Evolutionary conservation across 1,140 invertebrate genomes (phyloP).

Genomic region (Drosophila arawakana): DNA sequence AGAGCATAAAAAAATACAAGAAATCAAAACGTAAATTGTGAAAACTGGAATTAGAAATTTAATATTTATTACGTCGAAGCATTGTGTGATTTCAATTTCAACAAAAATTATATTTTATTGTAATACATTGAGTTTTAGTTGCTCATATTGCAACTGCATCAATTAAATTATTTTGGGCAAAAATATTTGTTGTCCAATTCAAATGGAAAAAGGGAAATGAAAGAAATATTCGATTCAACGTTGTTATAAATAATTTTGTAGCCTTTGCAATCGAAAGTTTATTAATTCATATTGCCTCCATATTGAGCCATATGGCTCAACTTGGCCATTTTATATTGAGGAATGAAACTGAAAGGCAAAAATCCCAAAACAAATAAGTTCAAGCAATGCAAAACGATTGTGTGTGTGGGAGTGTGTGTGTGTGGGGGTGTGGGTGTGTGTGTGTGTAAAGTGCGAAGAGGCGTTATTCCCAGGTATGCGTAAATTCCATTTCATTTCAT

Average conservation of each 20-base stretch:
- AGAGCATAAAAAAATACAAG: too few species aligned
- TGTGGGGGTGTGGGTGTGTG: too few species aligned
- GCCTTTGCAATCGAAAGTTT: not conserved
- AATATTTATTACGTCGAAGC: too few species aligned
- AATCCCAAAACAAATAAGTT: not conserved
- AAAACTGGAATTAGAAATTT: too few species aligned
- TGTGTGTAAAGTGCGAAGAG: slow-evolving; percentile 3
- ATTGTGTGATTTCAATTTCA: too few species aligned
- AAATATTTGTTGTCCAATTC: too few species aligned
- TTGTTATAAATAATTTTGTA: not conserved
- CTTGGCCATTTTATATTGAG: not conserved
- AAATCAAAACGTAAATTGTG: too few species aligned
- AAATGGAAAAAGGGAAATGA: not conserved
- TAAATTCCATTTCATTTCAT: slow-evolving; percentile 49
- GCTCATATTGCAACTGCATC: too few species aligned
- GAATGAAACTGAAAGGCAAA: not conserved
- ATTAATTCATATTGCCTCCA: not conserved
- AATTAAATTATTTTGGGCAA: not conserved
- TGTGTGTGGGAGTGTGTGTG: too few species aligned
- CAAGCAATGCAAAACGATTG: slow-evolving; percentile 16
- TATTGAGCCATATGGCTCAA: not conserved
- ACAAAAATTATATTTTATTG: too few species aligned
- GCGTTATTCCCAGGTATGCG: slow-evolving; percentile 25
- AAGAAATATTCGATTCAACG: not conserved
- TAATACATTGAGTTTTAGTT: too few species aligned